Evolutionary conservation across 2,113 vertebrate genomes (phyloP).

Genomic region (Amazona vittata): DNA sequence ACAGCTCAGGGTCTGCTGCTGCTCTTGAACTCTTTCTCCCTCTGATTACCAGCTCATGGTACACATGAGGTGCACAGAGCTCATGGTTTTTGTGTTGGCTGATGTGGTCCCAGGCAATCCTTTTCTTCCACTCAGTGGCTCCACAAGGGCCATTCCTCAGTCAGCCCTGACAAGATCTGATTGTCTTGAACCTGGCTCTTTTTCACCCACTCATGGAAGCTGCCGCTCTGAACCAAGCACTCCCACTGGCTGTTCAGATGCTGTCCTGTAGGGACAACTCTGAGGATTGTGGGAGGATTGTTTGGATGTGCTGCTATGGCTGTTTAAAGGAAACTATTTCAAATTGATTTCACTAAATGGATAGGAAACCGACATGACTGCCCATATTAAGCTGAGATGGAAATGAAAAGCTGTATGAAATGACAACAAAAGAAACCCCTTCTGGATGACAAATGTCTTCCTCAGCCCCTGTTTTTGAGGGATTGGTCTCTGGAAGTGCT

Average conservation of each 20-base stretch:
- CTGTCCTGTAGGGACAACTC: background rate
- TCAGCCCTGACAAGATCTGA: background rate
- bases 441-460: background rate
- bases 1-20: background rate
- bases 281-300: background rate
- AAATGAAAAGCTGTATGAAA: background rate
- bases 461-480: background rate
- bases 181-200: background rate
- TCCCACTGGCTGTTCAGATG: background rate
- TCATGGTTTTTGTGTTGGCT: background rate
- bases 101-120: background rate
- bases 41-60: background rate
- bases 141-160: background rate
- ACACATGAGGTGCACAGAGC: background rate
- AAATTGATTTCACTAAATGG: background rate
- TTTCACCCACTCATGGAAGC: background rate
- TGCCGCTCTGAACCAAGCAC: background rate
- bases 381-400: background rate
- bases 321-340: background rate
- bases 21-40: background rate
- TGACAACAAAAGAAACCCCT: background rate
- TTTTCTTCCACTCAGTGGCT: background rate
- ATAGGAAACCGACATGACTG: background rate
- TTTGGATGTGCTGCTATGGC: background rate
- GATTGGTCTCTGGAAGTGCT: background rate